Evolutionary conservation across 2,113 vertebrate species (phyloP), one percentile per base, ranked within the genome.

Genomic region (Bagarius yarrelli): DNA sequence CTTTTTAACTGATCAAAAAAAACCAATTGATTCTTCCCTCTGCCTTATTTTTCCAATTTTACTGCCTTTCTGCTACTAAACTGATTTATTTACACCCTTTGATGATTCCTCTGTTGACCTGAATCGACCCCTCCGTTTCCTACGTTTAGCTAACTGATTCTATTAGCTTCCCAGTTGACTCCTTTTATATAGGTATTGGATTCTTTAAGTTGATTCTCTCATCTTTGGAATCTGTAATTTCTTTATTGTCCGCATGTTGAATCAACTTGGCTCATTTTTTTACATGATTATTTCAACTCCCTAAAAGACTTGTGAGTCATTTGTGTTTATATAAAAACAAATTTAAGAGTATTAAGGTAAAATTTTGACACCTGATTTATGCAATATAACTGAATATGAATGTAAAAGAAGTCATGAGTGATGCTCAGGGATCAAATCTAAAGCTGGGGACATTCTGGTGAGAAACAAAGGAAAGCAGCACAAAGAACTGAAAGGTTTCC

Each of bases 381-480:
- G 14, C 47, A 25, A 50, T 25, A 27, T 69, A 19, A 72, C 11
- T 3, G 5, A 53, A 53, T 55, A 32, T 74, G 18, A 44, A 55
- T 14, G 11, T 72, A 18, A 55, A 23, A 73, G 70, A 53, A 72
- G 71, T 59, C 21, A 25, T 40, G 55, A 59, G 21, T 59, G 73
- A 25, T 59, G 55, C 21, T 76, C 73, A 75, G 32, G n/a, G 55
- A 56, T 34, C 5, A 8, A 8, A n/a, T 32, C 52, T 5, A 44
- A 57, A 76, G 55, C 55, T 40, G 55, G 55, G 34, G 59, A 40
- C 53, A 57, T 75, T 75, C 72, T 21, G 16, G 53, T n/a, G 52
- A 57, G 23, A 53, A 75, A 76, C 55, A 59, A 76, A 76, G 19
- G 34, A 59, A 76, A 75, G 13, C 8, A 59, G n/a, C 55, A 75